These are phyloP conservation scores for Lasioglossum morio DNA, from an alignment of 2,888 invertebrate species.

Conservation along the genomic window DNA sequence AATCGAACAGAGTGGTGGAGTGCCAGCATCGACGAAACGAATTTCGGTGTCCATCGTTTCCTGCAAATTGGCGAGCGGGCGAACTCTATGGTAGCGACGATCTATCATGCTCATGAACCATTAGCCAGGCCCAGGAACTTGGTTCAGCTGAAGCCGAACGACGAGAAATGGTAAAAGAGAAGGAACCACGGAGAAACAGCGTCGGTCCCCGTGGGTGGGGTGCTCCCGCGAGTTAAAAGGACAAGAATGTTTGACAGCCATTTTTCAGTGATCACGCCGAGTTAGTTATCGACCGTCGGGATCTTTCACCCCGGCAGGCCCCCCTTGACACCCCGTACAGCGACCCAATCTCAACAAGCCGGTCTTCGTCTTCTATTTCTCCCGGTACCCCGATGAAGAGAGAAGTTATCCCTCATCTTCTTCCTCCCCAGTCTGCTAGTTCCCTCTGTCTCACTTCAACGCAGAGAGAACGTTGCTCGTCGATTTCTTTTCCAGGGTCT, in stretches of 20 bases:
- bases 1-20: neutral
- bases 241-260: conserved; percentile 84
- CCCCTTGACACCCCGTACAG: conserved; percentile 67
- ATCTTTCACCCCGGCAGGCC: conserved; percentile 74
- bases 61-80: conserved; percentile 77
- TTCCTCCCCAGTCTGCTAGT: conserved; percentile 59
- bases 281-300: conserved; percentile 81
- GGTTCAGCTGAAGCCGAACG: conserved; percentile 34
- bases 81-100: conserved; percentile 70
- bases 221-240: conserved; percentile 80
- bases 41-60: conserved; percentile 61
- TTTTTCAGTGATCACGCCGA: conserved; percentile 83
- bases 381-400: conserved; percentile 72
- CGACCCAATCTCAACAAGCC: conserved; percentile 75
- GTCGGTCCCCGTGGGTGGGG: conserved; percentile 76
- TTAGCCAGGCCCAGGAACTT: conserved; percentile 73
- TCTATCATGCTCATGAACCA: conserved; percentile 78
- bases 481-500: conserved; percentile 34
- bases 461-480: conserved; percentile 28
- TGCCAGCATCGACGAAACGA: conserved; percentile 38
- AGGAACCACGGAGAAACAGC: conserved; percentile 55
- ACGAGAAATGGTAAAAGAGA: conserved; percentile 33
- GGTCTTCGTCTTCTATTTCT: conserved; percentile 78
- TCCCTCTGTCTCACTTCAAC: conserved; percentile 49
- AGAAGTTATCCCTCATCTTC: conserved; percentile 78